Evolutionary conservation across 2,888 invertebrate species (phyloP).

Genomic region (Philopedon plagiatum): DNA sequence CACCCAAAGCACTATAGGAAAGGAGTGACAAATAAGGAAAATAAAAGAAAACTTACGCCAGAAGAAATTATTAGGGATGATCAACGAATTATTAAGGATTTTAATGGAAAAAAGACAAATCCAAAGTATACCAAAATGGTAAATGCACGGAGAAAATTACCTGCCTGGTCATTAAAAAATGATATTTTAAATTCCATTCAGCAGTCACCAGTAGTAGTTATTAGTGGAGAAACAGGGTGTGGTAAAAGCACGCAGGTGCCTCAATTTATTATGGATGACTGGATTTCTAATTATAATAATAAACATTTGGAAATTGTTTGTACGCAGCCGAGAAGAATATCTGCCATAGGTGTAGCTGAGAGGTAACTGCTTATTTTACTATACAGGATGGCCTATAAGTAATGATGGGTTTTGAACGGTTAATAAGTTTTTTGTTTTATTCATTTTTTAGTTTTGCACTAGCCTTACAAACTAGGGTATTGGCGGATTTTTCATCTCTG

Average conservation of each 20-base stretch:
- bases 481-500: too few species aligned
- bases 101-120: conserved; percentile 73
- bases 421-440: background rate
- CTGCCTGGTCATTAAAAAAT: conserved; percentile 80
- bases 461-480: too few species aligned
- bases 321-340: conserved; percentile 92
- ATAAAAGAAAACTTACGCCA: conserved; percentile 70
- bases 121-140: conserved; percentile 79
- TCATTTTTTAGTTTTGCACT: too few species aligned
- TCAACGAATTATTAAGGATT: conserved; percentile 74
- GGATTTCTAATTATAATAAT: conserved; percentile 75
- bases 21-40: conserved; percentile 72
- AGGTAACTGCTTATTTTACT: conserved; percentile 65
- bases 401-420: background rate
- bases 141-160: conserved; percentile 75
- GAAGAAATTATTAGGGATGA: conserved; percentile 76
- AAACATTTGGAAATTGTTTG: conserved; percentile 88
- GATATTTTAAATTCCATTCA: conserved; percentile 78
- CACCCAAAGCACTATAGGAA: conserved; percentile 78
- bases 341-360: conserved; percentile 93
- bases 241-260: conserved; percentile 87
- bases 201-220: conserved; percentile 76
- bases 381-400: background rate
- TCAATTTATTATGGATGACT: conserved; percentile 92
- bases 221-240: conserved; percentile 89